These are phyloP conservation scores for Benthosema pterotum DNA, from an alignment of 2,797 vertebrate species.

Conservation along the genomic window DNA sequence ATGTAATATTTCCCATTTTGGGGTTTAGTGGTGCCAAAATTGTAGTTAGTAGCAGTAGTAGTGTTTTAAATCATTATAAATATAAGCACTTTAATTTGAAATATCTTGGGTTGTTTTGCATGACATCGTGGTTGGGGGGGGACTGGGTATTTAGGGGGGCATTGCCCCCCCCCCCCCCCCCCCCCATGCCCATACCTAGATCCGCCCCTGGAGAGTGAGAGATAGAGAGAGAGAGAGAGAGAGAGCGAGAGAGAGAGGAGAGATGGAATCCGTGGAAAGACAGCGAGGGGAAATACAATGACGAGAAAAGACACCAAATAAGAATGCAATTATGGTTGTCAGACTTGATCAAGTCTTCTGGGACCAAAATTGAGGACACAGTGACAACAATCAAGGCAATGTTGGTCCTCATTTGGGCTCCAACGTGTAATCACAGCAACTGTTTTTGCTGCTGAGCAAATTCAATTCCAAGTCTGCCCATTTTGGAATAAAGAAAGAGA, in stretches of 20 bases:
- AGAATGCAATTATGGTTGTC: conserved; percentile 43
- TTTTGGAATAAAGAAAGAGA: conserved; percentile 60
- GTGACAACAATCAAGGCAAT: conserved; percentile 69
- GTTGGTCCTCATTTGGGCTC: conserved; percentile 63
- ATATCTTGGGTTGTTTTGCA: no score
- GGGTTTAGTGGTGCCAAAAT: no score
- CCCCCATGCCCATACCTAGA: no score
- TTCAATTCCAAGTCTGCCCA: conserved; percentile 59
- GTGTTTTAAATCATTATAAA: no score
- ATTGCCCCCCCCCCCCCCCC: no score
- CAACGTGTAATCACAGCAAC: conserved; percentile 62
- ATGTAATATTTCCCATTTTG: no score
- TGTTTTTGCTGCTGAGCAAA: conserved; percentile 58
- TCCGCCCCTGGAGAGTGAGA: conserved; percentile 33
- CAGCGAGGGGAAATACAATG: conserved; percentile 8
- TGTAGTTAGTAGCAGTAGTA: no score
- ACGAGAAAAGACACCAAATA: conserved; percentile 22
- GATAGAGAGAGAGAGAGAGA: conserved; percentile 47
- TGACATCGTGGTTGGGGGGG: no score
- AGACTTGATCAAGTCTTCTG: conserved; percentile 44
- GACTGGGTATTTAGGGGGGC: no score
- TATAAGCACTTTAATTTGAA: no score
- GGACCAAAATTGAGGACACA: conserved; percentile 59
- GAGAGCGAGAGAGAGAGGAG: conserved; percentile 23
- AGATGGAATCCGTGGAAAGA: no score